phyloP scores from a whole-genome alignment of 2,888 invertebrate genomes.

The Tetragnatha montana region DNA sequence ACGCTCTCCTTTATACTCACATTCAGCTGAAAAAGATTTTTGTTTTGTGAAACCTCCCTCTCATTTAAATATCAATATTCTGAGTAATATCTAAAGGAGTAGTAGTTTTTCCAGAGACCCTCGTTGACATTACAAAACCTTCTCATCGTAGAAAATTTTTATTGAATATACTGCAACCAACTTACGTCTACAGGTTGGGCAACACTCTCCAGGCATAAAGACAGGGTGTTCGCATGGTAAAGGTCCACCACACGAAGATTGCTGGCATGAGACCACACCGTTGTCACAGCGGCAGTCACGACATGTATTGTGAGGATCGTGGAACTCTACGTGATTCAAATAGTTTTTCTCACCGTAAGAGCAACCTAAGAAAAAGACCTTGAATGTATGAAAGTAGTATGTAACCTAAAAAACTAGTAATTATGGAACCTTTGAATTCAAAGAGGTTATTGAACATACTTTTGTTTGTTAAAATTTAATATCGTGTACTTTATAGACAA shows the following conservation, averaged over 20 bases:
- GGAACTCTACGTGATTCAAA: constrained; percentile 51
- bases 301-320: constrained; percentile 55
- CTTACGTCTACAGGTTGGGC: constrained; percentile 52
- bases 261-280: constrained; percentile 63
- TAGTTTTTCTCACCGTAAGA: constrained; percentile 67
- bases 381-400: too few species aligned
- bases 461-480: too few species aligned
- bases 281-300: constrained; percentile 55
- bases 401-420: too few species aligned
- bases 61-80: not conserved
- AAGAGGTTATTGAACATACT: too few species aligned
- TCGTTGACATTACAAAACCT: not conserved
- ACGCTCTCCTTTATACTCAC: constrained; percentile 40
- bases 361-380: constrained; percentile 41
- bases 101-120: too few species aligned
- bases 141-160: not conserved
- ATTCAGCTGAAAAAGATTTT: constrained; percentile 29
- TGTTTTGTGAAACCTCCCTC: not conserved
- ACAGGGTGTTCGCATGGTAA: constrained; percentile 31
- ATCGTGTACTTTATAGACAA: too few species aligned
- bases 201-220: constrained; percentile 41
- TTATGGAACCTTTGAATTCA: too few species aligned
- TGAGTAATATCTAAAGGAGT: too few species aligned
- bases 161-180: not conserved
- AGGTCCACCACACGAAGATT: constrained; percentile 18